These are phyloP conservation scores for Patella ulyssiponensis DNA, from an alignment of 2,888 invertebrate species.

Conservation along the genomic window DNA sequence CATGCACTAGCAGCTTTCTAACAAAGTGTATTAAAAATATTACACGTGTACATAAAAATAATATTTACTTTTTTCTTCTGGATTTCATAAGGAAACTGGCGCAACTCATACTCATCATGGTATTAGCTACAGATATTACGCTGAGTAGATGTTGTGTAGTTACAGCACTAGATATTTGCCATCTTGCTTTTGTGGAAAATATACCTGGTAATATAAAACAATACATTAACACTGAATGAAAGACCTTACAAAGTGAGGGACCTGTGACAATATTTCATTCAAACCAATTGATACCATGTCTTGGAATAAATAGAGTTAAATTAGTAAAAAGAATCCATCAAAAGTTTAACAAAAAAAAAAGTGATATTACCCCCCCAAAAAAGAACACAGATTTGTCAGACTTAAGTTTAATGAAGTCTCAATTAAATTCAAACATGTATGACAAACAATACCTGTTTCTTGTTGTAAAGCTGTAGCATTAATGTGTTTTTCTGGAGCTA, in stretches of 20 bases:
- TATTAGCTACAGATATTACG: conserved; percentile 94
- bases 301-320: too few species aligned
- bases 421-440: too few species aligned
- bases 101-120: conserved; percentile 96
- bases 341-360: too few species aligned
- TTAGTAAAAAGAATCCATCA: too few species aligned
- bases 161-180: conserved; percentile 95
- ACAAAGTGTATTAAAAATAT: not conserved
- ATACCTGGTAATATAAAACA: conserved; percentile 15
- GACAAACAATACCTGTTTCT: not conserved
- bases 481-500: not conserved
- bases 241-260: too few species aligned
- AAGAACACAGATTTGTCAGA: too few species aligned
- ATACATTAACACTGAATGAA: too few species aligned
- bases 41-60: conserved; percentile 8
- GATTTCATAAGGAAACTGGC: conserved; percentile 80
- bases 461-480: conserved; percentile 9
- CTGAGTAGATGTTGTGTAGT: conserved; percentile 96
- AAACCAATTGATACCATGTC: too few species aligned
- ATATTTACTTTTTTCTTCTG: conserved; percentile 5
- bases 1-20: too few species aligned
- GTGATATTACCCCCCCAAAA: too few species aligned
- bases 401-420: too few species aligned
- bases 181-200: conserved; percentile 85
- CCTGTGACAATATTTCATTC: too few species aligned